phyloP scores from a whole-genome alignment of 2,113 vertebrate species.

The Falco punctatus region DNA sequence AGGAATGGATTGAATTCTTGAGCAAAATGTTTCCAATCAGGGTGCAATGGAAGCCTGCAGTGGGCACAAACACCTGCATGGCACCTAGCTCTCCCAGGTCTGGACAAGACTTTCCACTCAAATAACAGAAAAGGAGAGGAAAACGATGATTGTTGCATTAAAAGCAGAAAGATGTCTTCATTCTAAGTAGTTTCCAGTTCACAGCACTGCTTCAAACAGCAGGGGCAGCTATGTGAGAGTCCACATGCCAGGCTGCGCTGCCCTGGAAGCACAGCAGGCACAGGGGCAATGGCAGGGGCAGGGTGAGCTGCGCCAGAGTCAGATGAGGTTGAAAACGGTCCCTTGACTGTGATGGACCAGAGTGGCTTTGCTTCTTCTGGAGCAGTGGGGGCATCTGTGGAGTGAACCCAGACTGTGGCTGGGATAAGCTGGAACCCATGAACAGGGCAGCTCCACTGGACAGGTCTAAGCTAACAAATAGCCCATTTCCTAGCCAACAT shows the following conservation, averaged over 20 bases:
- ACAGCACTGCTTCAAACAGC: neutral
- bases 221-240: neutral
- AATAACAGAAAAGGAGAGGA: neutral
- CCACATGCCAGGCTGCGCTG: rapidly evolving
- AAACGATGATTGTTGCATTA: neutral
- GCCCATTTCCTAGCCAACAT: neutral
- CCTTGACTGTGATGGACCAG: neutral
- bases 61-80: neutral
- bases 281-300: rapidly evolving
- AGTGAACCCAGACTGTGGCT: neutral
- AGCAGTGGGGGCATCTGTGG: neutral
- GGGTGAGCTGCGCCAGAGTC: neutral
- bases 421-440: neutral
- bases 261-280: rapidly evolving
- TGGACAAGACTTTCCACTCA: neutral
- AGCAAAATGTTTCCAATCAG: neutral
- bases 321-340: neutral
- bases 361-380: neutral
- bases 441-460: neutral
- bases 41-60: neutral
- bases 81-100: neutral
- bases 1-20: neutral
- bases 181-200: neutral
- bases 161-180: neutral
- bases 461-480: neutral